A percentile compares a stretch with the other conserved stretches of the same genome.
phyloP scores from a whole-genome alignment of 2,113 vertebrate genomes.

The Malurus melanocephalus region DNA sequence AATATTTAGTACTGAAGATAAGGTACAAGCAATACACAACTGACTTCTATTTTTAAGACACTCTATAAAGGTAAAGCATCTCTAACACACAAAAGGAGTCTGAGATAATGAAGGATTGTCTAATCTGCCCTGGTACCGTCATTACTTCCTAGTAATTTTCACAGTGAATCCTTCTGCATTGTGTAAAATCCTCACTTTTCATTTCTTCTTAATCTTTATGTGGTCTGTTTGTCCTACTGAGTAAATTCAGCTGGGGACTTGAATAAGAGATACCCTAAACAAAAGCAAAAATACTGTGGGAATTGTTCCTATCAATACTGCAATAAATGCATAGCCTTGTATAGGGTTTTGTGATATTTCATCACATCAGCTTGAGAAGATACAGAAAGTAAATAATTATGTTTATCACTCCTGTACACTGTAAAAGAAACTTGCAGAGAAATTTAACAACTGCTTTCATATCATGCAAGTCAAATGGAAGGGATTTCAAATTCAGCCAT shows the following conservation, averaged over 20 bases:
- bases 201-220: background rate
- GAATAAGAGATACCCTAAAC: background rate
- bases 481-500: background rate
- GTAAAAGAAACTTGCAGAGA: background rate
- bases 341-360: background rate
- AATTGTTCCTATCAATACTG: background rate
- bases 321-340: background rate
- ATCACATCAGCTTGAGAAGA: background rate
- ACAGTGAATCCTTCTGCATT: background rate
- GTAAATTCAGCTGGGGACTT: background rate
- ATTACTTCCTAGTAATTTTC: background rate
- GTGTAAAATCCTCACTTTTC: background rate
- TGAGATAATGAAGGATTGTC: background rate
- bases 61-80: background rate
- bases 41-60: constrained; percentile 29
- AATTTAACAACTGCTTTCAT: background rate
- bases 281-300: background rate
- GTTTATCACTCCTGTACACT: background rate
- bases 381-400: background rate
- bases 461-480: background rate
- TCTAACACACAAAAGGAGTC: background rate
- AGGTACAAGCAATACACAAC: constrained; percentile 13
- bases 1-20: constrained; percentile 30
- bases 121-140: background rate
- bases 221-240: background rate